A percentile compares a stretch with the other conserved stretches of the same genome.
Evolutionary conservation across 2,888 invertebrate genomes (phyloP).

Genomic region (Eurytoma adleriae): DNA sequence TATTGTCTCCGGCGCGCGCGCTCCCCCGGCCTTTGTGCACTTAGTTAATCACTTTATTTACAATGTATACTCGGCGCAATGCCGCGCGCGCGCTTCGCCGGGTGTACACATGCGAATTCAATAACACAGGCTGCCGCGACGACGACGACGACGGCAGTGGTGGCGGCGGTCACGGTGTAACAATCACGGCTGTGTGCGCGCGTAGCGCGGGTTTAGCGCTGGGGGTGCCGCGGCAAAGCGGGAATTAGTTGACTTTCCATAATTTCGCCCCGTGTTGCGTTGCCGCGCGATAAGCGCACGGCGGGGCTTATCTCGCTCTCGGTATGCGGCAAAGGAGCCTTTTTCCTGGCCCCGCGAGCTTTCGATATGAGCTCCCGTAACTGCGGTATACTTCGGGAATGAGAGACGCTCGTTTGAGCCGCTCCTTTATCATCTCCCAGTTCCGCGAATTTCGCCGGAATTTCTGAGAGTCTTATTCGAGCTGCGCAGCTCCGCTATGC

Average conservation of each 20-base stretch:
- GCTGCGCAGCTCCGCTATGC: no score
- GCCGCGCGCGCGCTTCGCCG: neutral
- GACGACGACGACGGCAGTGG: neutral
- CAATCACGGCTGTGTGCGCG: neutral
- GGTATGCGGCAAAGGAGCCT: no score
- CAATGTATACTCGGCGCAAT: slow-evolving; percentile 6
- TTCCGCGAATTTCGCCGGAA: no score
- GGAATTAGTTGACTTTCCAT: slow-evolving; percentile 44
- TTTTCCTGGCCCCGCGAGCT: no score
- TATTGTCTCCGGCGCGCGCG: slow-evolving; percentile 2
- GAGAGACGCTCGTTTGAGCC: no score
- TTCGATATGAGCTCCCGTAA: no score
- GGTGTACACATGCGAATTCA: neutral
- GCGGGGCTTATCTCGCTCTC: neutral
- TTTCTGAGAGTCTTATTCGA: no score
- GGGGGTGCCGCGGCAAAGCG: neutral
- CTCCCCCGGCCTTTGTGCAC: slow-evolving; percentile 2
- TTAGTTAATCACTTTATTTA: slow-evolving; percentile 40
- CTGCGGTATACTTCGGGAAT: no score
- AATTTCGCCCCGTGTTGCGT: slow-evolving; percentile 13
- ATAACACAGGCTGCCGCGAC: neutral
- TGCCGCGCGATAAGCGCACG: neutral
- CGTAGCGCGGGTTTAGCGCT: neutral
- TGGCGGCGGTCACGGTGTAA: neutral
- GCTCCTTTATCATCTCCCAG: no score